Evolutionary conservation across 1,140 invertebrate genomes (phyloP), one percentile per base, ranked within the genome.

Genomic region (Penaeus indicus): DNA sequence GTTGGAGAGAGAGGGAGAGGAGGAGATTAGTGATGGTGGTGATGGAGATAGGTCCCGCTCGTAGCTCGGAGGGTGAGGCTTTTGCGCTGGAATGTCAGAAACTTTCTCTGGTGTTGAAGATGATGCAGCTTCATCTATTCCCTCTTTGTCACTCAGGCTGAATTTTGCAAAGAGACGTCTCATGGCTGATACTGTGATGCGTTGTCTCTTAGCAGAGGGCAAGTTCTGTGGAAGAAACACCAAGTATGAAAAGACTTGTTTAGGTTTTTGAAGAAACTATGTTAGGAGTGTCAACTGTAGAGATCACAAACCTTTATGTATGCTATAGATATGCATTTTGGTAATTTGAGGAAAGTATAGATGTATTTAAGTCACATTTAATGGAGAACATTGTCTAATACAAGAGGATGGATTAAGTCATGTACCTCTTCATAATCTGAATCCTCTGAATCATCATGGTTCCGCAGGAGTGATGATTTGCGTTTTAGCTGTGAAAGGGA

Each of bases 181-280:
- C 85, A 91, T 90, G 25, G 90, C 86, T 11, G 84, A 79, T 25
- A 90, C 86, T 22, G 88, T 90, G 22, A 91, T 88, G 64, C 88
- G 85, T 67, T 91, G 90, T 25, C 88, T 64, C 79, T 91, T 91
- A 63, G 60, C 38, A 21, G 88, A 90, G 27, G 90, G 90, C 18
- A 88, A 64, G 62, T 67, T 80, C 90, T 91, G 86, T 38, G 64
- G 47, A 63, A 27, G 67, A 25, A 69, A 82, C n/a, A 25, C 13
- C 79, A 42, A 72, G 67, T 22, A 2, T 72, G 54, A 54, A 16
- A 54, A 13, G 1, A 16, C 54, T 54, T 54, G 54, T 10, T 10
- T 54, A 54, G 54, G 16, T 54, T 54, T 54, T 8, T 13, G 11
- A 54, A 16, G 16, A 54, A 13, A 54, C 54, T 54, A 2, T 54